These are phyloP conservation scores for Thalassarche chlororhynchos DNA, from an alignment of 2,113 vertebrate species.

Conservation along the genomic window DNA sequence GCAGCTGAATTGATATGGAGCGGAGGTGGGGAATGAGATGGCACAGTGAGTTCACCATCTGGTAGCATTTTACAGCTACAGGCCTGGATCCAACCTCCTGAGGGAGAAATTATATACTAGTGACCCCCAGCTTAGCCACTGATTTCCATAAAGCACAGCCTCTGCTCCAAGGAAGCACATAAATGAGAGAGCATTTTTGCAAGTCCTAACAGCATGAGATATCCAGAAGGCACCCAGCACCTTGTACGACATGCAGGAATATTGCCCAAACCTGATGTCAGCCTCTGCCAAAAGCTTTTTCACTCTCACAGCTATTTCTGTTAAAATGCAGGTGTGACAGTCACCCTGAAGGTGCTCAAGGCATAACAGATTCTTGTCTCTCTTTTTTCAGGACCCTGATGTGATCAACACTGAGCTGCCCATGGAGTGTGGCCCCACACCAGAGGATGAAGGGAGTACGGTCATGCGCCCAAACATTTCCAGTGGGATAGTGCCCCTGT, in stretches of 20 bases:
- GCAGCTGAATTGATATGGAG: neutral
- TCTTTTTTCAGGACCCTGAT: constrained; percentile 84
- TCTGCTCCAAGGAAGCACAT: neutral
- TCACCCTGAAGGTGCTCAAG: neutral
- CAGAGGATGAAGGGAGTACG: constrained; percentile 80
- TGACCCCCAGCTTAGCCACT: neutral
- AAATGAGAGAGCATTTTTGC: neutral
- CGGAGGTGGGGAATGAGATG: neutral
- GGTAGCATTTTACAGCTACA: neutral
- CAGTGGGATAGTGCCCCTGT: constrained; percentile 76
- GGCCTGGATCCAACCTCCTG: neutral
- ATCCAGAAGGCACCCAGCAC: neutral
- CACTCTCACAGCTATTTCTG: neutral
- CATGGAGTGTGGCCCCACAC: constrained; percentile 77
- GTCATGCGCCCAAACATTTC: constrained; percentile 78
- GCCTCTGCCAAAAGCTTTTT: neutral
- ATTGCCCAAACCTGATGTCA: neutral
- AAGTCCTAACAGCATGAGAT: neutral
- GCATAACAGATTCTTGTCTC: neutral
- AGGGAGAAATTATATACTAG: neutral
- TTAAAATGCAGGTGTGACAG: neutral
- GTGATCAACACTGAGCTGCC: constrained; percentile 90
- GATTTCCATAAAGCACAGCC: neutral
- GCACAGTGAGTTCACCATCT: neutral
- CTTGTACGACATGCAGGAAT: neutral